Evolutionary conservation across 2,888 invertebrate species (phyloP), one percentile per base, ranked within the genome.

Genomic region (Pharmacophagus antenor): DNA sequence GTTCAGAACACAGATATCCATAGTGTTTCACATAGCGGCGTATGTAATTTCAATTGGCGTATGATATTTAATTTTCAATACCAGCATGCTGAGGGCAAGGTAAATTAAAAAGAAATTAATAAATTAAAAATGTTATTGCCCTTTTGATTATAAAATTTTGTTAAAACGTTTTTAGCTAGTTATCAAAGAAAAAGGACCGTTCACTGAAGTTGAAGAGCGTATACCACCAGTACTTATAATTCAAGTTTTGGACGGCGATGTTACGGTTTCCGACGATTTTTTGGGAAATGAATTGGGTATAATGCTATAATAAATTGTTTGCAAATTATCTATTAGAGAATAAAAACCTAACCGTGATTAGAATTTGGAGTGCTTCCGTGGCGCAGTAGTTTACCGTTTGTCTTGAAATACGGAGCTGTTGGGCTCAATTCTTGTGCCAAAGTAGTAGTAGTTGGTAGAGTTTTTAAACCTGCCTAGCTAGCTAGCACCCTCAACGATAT

Each of bases 41-140:
- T 95, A 69, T 96, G 95, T 0, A 94, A 93, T 76, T 97, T 98
- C 85, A 98, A 98, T 84, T 98, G 97, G 97, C 91, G 97, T 67
- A 96, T 98, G 91, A 88, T 97, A 63, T 98, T 97, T 73, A 92
- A 92, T 7, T 93, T 98, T 64, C 92, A 93, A 63, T 98, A 96
- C 76, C 92, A 95, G 50, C 92, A 92, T 56, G 92, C 94, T 0
- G 96, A 97, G 77, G 94, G 95, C 73, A 94, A 94, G 84, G 93
- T 92, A 72, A 46, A 49, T 37, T n/a, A 8, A 4, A 17, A 2
- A 31, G 31, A 51, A 25, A 18, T 42, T 22, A 42, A 53, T 41
- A 41, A 21, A 25, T n/a, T 27, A 27, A 18, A 0, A 17, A 15
- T 17, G 17, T 15, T 42, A 17, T 15, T 18, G 17, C 17, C 17